These are phyloP conservation scores for Sebastes fasciatus DNA, from an alignment of 2,113 vertebrate species.

Conservation along the genomic window DNA sequence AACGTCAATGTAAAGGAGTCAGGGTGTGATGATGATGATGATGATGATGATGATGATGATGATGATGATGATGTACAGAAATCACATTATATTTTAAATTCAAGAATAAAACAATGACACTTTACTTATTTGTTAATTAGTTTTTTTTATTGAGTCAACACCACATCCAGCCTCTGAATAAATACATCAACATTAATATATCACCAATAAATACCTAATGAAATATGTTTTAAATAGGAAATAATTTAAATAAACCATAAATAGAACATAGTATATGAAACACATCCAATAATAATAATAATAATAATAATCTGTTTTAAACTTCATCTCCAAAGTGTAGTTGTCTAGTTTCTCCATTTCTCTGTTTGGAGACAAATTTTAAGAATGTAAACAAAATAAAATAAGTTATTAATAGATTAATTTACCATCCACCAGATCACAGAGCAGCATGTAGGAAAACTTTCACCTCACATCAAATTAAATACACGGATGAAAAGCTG, in stretches of 20 bases:
- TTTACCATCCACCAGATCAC: neutral
- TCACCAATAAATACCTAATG: slow-evolving; percentile 57
- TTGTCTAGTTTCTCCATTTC: slow-evolving; percentile 8
- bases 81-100: slow-evolving; percentile 83
- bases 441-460: slow-evolving; percentile 1
- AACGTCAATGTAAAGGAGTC: slow-evolving; percentile 57
- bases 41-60: slow-evolving; percentile 62
- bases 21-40: slow-evolving; percentile 65
- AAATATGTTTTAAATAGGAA: neutral
- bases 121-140: neutral
- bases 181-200: slow-evolving; percentile 51
- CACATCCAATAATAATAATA: neutral
- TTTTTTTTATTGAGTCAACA: slow-evolving; percentile 48
- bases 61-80: slow-evolving; percentile 78
- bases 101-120: slow-evolving; percentile 60
- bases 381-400: neutral
- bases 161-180: slow-evolving; percentile 33
- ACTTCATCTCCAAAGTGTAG: neutral
- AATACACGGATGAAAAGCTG: too few species aligned
- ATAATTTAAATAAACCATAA: slow-evolving; percentile 47
- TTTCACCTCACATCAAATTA: neutral
- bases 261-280: slow-evolving; percentile 27
- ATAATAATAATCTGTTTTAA: neutral
- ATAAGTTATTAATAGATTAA: neutral
- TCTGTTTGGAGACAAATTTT: neutral